Percentiles rank a stretch among this genome's conserved stretches.
These are phyloP conservation scores for Dipodomys ordii DNA, from an alignment of 2,113 vertebrate genomes.

Conservation along the genomic window DNA sequence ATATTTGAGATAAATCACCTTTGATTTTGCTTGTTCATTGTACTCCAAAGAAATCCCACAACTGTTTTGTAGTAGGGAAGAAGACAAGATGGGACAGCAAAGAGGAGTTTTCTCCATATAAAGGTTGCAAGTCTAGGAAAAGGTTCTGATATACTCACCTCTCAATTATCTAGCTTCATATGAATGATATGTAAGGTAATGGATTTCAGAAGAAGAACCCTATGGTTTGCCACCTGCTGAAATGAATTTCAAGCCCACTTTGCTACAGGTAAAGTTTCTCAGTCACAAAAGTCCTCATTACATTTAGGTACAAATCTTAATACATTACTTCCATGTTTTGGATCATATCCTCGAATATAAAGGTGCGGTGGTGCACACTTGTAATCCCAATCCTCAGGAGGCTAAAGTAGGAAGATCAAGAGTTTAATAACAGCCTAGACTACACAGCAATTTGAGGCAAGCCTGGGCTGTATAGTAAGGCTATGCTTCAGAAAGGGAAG, in stretches of 20 bases:
- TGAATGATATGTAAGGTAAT: constrained; percentile 44
- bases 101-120: background rate
- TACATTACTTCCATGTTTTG: constrained; percentile 24
- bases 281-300: background rate
- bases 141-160: background rate
- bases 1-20: constrained; percentile 40
- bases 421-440: no score
- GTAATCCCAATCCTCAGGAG: no score
- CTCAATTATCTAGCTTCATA: background rate
- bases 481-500: no score
- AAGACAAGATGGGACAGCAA: background rate
- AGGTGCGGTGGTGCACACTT: background rate
- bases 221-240: background rate
- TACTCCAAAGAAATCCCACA: background rate
- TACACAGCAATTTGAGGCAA: no score
- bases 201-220: background rate
- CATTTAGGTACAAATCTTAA: constrained; percentile 19
- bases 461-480: no score
- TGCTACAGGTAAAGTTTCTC: constrained; percentile 3
- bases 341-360: background rate
- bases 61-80: background rate
- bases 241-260: constrained; percentile 17
- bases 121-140: background rate
- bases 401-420: no score
- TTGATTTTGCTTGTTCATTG: constrained; percentile 39